These are phyloP conservation scores for Trinectes maculatus DNA, from an alignment of 2,113 vertebrate genomes.

Conservation along the genomic window DNA sequence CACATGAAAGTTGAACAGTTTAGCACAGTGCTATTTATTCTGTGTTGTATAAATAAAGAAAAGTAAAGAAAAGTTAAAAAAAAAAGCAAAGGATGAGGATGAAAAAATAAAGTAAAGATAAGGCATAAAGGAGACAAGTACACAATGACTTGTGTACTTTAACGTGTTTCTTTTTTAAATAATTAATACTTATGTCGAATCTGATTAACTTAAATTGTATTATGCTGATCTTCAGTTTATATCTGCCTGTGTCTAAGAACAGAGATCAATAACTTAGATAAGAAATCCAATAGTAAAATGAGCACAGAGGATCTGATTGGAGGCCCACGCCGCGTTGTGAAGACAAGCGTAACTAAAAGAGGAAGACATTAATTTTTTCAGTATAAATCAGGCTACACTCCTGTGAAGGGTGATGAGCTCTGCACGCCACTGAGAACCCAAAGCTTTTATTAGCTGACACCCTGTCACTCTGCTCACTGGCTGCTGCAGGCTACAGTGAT, in stretches of 20 bases:
- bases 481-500: conserved; percentile 36
- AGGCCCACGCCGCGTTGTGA: not conserved
- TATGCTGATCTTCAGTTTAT: not conserved
- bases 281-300: not conserved
- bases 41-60: too few relatives aligned
- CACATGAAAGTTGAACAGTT: conserved; percentile 5
- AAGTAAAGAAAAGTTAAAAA: too few relatives aligned
- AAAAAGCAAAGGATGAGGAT: too few relatives aligned
- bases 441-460: conserved; percentile 60
- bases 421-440: conserved; percentile 27
- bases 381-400: not conserved
- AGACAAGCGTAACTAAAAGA: not conserved
- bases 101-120: too few relatives aligned
- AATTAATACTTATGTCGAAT: too few relatives aligned
- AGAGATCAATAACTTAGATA: too few relatives aligned
- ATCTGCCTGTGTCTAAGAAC: too few relatives aligned
- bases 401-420: conserved; percentile 36
- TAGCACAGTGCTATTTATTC: too few relatives aligned
- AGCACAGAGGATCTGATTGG: not conserved
- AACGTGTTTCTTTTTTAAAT: too few relatives aligned
- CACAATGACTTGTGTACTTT: too few relatives aligned
- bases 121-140: too few relatives aligned
- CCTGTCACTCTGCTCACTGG: conserved; percentile 30
- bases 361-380: not conserved
- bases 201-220: too few relatives aligned